Conservation (phyloP, 2,113 vertebrate species). For the Aegithalos caudatus region DNA sequence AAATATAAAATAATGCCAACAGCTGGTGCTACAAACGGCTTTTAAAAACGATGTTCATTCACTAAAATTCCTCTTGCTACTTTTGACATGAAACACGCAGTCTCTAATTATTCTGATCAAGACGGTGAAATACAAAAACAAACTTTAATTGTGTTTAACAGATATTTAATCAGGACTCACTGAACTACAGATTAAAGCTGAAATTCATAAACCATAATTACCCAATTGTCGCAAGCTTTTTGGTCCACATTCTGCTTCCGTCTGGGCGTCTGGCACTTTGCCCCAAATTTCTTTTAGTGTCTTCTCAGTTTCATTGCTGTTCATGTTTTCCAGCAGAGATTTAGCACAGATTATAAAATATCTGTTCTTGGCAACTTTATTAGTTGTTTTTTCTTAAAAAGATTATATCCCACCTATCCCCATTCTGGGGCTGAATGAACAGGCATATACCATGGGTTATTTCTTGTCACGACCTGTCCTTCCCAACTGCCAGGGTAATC, state of each 20-base stretch:
- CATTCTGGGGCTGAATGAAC: slow-evolving; percentile 43
- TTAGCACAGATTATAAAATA: slow-evolving; percentile 84
- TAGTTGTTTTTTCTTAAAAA: slow-evolving; percentile 68
- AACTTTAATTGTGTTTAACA: slow-evolving; percentile 90
- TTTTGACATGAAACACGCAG: slow-evolving; percentile 86
- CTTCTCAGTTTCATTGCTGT: slow-evolving; percentile 84
- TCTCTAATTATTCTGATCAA: slow-evolving; percentile 90
- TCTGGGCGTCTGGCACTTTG: slow-evolving; percentile 85
- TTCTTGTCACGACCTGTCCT: slow-evolving; percentile 25
- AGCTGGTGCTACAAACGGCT: slow-evolving; percentile 87
- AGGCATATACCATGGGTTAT: background rate
- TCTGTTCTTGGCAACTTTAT: slow-evolving; percentile 82
- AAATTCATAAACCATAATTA: slow-evolving; percentile 91
- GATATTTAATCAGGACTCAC: slow-evolving; percentile 89
- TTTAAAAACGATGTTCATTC: slow-evolving; percentile 88
- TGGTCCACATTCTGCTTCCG: slow-evolving; percentile 85
- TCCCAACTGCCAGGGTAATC: background rate
- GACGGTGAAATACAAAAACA: slow-evolving; percentile 88
- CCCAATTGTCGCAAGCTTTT: slow-evolving; percentile 86
- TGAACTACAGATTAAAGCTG: slow-evolving; percentile 89
- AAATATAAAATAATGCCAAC: slow-evolving; percentile 87
- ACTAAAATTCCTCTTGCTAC: slow-evolving; percentile 85
- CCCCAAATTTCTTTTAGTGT: slow-evolving; percentile 85
- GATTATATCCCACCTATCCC: slow-evolving; percentile 59
- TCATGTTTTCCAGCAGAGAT: slow-evolving; percentile 85